Conservation (phyloP, 2,888 invertebrate genomes). For the Thysanoteuthis rhombus region DNA sequence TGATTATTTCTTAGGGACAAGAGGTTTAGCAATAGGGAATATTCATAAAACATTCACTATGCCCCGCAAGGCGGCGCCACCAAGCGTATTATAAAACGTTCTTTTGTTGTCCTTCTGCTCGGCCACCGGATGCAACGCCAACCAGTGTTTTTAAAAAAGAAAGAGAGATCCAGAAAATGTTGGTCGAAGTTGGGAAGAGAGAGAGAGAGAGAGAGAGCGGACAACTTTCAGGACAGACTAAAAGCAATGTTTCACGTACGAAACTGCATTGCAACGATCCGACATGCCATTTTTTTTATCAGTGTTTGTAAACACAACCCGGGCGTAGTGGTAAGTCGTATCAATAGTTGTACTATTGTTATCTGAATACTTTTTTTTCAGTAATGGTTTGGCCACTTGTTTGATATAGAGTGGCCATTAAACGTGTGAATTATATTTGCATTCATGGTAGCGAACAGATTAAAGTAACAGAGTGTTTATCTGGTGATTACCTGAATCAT, state of each 20-base stretch:
- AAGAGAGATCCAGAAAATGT: not conserved
- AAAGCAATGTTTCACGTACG: not conserved
- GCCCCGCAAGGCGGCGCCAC: not conserved
- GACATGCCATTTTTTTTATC: not conserved
- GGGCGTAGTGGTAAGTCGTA: not conserved
- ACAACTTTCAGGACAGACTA: not conserved
- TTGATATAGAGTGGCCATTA: not conserved
- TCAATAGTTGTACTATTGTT: not conserved
- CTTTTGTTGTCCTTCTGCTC: not conserved
- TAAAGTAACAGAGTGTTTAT: too few species aligned
- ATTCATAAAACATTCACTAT: not conserved
- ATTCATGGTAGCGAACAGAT: too few species aligned
- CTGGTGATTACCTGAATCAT: too few species aligned
- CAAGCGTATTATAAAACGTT: not conserved
- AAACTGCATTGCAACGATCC: not conserved
- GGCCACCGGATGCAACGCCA: not conserved
- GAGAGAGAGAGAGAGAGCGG: not conserved
- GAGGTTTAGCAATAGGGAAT: not conserved
- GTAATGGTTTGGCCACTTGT: not conserved
- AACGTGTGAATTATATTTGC: not conserved
- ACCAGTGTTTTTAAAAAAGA: not conserved
- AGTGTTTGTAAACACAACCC: not conserved
- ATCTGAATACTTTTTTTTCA: not conserved
- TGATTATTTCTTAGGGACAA: not conserved
- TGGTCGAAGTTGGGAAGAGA: not conserved